These are phyloP conservation scores for Acanthiza pusilla DNA, from an alignment of 2,797 vertebrate species.

Conservation along the genomic window DNA sequence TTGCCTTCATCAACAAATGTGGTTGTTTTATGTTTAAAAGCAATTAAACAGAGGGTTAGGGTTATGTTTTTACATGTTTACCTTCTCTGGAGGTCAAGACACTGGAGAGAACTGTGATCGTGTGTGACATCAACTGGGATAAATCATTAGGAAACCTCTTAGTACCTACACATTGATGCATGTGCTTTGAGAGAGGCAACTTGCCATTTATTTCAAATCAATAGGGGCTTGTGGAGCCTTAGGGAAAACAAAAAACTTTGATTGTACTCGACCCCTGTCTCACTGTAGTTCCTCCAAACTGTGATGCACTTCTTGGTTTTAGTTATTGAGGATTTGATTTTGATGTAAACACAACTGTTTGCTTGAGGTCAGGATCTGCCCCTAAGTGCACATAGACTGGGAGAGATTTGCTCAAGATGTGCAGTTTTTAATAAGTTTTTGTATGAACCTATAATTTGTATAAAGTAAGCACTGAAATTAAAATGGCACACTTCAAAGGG, in stretches of 20 bases:
- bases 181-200: background rate
- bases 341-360: background rate
- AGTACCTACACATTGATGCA: background rate
- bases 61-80: slow-evolving; percentile 6
- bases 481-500: background rate
- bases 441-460: background rate
- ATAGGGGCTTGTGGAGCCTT: background rate
- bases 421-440: background rate
- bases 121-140: background rate
- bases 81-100: slow-evolving; percentile 20
- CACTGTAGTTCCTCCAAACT: background rate
- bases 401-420: background rate
- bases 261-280: background rate
- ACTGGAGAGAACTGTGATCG: background rate
- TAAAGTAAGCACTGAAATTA: background rate
- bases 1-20: background rate
- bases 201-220: slow-evolving; percentile 28
- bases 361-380: background rate
- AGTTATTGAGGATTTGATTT: background rate
- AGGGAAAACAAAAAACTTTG: background rate
- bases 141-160: slow-evolving; percentile 41
- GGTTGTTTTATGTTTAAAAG: background rate
- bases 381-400: background rate
- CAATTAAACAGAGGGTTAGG: background rate
- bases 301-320: background rate